Evolutionary conservation across 2,888 invertebrate species (phyloP).

Genomic region (Drosophila heteroneura): DNA sequence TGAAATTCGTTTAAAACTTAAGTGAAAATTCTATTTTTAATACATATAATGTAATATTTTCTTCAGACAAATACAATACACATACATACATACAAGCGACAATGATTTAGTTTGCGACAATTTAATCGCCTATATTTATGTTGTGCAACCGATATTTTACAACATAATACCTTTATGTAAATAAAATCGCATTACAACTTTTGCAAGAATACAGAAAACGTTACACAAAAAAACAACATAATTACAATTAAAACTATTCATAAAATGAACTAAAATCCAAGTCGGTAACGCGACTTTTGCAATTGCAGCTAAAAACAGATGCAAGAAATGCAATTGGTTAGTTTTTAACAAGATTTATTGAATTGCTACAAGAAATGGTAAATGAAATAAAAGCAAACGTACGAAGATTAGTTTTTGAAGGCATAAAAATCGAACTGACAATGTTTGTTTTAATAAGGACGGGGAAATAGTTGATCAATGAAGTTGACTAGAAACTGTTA

Average conservation of each 20-base stretch:
- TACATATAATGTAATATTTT: slow-evolving; percentile 45
- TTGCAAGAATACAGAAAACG: slow-evolving; percentile 33
- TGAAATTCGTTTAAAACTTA: slow-evolving; percentile 52
- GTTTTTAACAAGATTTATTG: slow-evolving; percentile 79
- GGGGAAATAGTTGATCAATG: not conserved
- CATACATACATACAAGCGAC: slow-evolving; percentile 14
- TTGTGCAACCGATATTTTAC: slow-evolving; percentile 31
- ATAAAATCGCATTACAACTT: slow-evolving; percentile 60
- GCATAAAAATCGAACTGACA: slow-evolving; percentile 57
- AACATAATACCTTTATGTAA: slow-evolving; percentile 71
- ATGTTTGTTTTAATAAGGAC: slow-evolving; percentile 41
- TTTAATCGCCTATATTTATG: slow-evolving; percentile 31
- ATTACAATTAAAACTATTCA: slow-evolving; percentile 55
- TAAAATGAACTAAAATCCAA: slow-evolving; percentile 70
- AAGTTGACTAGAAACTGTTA: not conserved
- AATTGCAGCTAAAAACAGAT: slow-evolving; percentile 43
- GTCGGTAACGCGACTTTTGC: slow-evolving; percentile 49
- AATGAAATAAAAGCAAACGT: slow-evolving; percentile 64
- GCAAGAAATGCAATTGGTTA: slow-evolving; percentile 71
- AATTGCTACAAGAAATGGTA: slow-evolving; percentile 68
- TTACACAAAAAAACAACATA: slow-evolving; percentile 18
- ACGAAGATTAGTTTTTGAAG: slow-evolving; percentile 76
- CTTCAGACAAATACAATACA: slow-evolving; percentile 53
- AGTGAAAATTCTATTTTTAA: slow-evolving; percentile 55
- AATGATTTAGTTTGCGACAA: slow-evolving; percentile 26